Percentiles rank a stretch among this genome's conserved stretches.
Conservation (phyloP, 2,797 vertebrate species). For the Xenentodon cancila region DNA sequence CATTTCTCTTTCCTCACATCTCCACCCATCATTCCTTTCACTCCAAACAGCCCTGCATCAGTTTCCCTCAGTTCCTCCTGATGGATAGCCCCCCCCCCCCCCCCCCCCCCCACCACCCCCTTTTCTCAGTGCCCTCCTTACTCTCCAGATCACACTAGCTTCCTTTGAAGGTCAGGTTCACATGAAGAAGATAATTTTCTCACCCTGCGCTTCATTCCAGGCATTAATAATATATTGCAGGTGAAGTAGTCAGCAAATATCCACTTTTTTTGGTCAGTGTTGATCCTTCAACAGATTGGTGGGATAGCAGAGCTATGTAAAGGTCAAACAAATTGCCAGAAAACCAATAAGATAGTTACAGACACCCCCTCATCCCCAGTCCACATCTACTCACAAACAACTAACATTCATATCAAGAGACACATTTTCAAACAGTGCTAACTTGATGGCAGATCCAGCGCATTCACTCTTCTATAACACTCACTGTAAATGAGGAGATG, state of each 20-base stretch:
- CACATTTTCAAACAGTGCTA: conserved; percentile 28
- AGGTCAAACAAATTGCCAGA: conserved; percentile 53
- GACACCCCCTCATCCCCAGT: not conserved
- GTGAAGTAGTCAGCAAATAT: conserved; percentile 29
- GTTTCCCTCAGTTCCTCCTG: conserved; percentile 25
- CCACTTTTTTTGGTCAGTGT: conserved; percentile 15
- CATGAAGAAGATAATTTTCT: conserved; percentile 37
- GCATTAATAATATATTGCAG: conserved; percentile 39
- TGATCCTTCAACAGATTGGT: conserved; percentile 30
- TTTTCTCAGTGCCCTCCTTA: conserved; percentile 2
- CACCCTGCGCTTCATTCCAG: conserved; percentile 40
- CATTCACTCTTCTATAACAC: conserved; percentile 13
- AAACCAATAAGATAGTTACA: conserved; percentile 33
- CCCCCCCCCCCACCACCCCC: too few relatives aligned
- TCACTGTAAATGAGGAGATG: conserved; percentile 8
- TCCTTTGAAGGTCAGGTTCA: conserved; percentile 58
- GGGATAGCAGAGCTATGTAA: conserved; percentile 20
- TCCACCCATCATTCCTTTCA: conserved; percentile 64
- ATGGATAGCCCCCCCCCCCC: conserved; percentile 42
- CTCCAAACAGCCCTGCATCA: conserved; percentile 50
- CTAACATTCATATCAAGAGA: conserved; percentile 37
- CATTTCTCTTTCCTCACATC: conserved; percentile 63
- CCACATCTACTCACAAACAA: not conserved
- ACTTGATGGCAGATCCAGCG: conserved; percentile 6
- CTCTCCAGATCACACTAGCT: conserved; percentile 24